phyloP scores from a whole-genome alignment of 2,888 invertebrate genomes.

The Conomelus anceps region DNA sequence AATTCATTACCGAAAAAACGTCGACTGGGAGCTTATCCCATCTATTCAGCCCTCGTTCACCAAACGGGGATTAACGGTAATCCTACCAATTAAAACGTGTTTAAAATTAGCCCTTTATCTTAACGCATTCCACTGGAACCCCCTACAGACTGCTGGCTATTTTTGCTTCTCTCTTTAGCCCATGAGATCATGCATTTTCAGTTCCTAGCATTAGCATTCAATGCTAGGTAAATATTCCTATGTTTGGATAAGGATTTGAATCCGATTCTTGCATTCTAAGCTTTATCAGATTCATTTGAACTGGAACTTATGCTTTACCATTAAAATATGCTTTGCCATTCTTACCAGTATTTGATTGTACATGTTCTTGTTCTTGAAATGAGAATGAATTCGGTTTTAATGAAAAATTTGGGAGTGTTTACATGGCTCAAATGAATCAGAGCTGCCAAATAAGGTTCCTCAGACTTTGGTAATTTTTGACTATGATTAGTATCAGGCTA shows the following conservation, averaged over 20 bases:
- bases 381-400: no score
- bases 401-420: no score
- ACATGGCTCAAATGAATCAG: no score
- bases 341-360: no score
- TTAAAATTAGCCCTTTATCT: background rate
- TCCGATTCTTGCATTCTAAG: background rate
- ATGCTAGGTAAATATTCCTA: background rate
- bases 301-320: no score
- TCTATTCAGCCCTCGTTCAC: background rate
- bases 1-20: background rate
- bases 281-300: no score
- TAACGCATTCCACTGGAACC: background rate
- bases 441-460: no score
- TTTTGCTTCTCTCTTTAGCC: background rate
- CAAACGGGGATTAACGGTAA: background rate
- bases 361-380: no score
- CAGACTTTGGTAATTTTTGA: no score
- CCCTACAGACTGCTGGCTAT: background rate
- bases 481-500: no score
- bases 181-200: background rate
- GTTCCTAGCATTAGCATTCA: background rate
- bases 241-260: background rate
- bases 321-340: no score
- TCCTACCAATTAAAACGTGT: background rate
- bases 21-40: background rate